Evolutionary conservation across 2,888 invertebrate species (phyloP).

Genomic region (Galerucella pusilla): DNA sequence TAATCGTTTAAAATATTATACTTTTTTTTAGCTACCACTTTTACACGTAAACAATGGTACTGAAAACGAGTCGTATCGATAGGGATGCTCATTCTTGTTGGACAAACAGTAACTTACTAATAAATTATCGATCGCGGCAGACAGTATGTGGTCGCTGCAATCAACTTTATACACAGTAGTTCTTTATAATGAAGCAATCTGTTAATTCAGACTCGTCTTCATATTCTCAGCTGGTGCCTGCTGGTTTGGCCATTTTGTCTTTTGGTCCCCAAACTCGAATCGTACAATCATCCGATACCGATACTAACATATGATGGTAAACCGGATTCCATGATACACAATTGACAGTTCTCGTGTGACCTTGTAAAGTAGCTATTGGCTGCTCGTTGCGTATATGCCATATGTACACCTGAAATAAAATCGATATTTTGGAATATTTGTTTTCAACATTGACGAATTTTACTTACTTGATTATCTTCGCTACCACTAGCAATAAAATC

Average conservation of each 20-base stretch:
- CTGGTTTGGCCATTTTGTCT: constrained; percentile 62
- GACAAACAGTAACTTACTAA: constrained; percentile 9
- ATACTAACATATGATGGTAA: constrained; percentile 92
- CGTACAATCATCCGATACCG: constrained; percentile 96
- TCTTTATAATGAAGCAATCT: constrained; percentile 20
- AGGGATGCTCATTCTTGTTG: neutral
- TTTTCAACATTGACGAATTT: neutral
- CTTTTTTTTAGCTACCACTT: neutral
- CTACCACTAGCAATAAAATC: constrained; percentile 98
- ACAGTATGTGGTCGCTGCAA: constrained; percentile 3
- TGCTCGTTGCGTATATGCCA: constrained; percentile 94
- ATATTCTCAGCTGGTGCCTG: constrained; percentile 50
- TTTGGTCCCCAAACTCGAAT: constrained; percentile 95
- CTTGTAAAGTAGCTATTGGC: constrained; percentile 88
- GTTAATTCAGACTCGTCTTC: constrained; percentile 19
- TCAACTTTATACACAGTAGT: constrained; percentile 21
- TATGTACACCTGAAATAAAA: constrained; percentile 84
- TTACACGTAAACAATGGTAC: neutral
- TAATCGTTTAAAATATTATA: too few species aligned
- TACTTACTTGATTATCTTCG: constrained; percentile 82
- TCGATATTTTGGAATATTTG: neutral
- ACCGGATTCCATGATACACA: constrained; percentile 98
- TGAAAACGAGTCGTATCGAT: neutral
- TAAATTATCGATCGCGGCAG: neutral
- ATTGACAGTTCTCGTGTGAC: constrained; percentile 96